Evolutionary conservation across 2,797 vertebrate species (phyloP), one percentile per base, ranked within the genome.

Genomic region (Tympanoctomys barrerae): DNA sequence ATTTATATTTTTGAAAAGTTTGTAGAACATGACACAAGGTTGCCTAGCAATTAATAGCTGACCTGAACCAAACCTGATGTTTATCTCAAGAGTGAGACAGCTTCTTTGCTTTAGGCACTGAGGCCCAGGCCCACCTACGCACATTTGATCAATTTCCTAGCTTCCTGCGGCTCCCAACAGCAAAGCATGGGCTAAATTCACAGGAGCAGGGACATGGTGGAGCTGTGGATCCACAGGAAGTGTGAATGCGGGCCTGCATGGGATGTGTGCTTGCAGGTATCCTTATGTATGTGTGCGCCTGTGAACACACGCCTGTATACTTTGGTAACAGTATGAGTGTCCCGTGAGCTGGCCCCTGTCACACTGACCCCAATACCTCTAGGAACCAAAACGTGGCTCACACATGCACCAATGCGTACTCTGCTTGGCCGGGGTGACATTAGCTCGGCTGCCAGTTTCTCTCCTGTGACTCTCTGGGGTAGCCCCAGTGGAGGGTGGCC

Each of bases 391-490:
- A 83, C 2, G 0, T 16, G 78, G 62, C 22, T 89, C 88, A 22
- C 21, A 1, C 12, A 42, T 1, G 7, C 28, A 36, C 80, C 36
- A 5, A 66, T 0, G 2, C 4, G 3, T 2, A 4, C 8, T 26
- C 54, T 3, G 2, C 5, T 7, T n/a, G 39, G 18, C 86, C 22
- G 0, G 11, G 75, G 13, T 0, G 39, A 36, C 87, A 24, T n/a
- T n/a, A 0, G 22, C 42, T 73, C 11, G 2, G 39, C 90, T 26
- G 8, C 4, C 24, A 10, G 10, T 70, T 57, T 71, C 75, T 64
- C 66, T 88, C 46, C 70, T 89, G 64, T 59, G 18, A 54, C 46
- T 85, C 81, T 89, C n/a, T 31, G 36, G 39, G 31, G 57, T 33
- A 9, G 39, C 71, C 24, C 66, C 0, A 5, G 7, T 39, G 54